phyloP scores from a whole-genome alignment of 2,113 vertebrate genomes.

The Thinocorus orbignyianus region DNA sequence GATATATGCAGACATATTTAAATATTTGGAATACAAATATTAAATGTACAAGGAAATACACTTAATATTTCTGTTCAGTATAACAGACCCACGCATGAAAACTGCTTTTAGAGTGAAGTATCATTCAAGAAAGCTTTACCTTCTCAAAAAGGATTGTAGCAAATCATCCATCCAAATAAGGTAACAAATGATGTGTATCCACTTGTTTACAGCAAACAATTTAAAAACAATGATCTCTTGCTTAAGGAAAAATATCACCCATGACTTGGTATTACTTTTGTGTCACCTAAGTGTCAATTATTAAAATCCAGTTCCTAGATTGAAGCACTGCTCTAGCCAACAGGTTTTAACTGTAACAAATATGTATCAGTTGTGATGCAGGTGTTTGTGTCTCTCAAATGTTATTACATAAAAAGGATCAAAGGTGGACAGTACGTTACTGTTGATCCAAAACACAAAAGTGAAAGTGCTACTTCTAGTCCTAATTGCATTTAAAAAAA shows the following conservation, averaged over 20 bases:
- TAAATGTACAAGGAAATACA: slow-evolving; percentile 75
- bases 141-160: slow-evolving; percentile 47
- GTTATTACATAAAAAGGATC: slow-evolving; percentile 64
- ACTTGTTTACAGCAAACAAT: slow-evolving; percentile 54
- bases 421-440: slow-evolving; percentile 57
- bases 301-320: slow-evolving; percentile 65
- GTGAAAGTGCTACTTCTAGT: slow-evolving; percentile 82
- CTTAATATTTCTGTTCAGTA: slow-evolving; percentile 61
- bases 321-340: slow-evolving; percentile 72
- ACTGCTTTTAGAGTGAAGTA: slow-evolving; percentile 38
- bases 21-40: slow-evolving; percentile 66
- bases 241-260: slow-evolving; percentile 55
- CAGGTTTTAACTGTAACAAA: slow-evolving; percentile 60
- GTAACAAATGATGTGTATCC: slow-evolving; percentile 5
- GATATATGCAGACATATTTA: slow-evolving; percentile 52
- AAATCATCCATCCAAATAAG: slow-evolving; percentile 33
- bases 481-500: slow-evolving; percentile 65
- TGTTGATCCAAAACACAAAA: slow-evolving; percentile 74
- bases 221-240: slow-evolving; percentile 60
- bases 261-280: slow-evolving; percentile 58
- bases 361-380: slow-evolving; percentile 19
- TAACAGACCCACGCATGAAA: slow-evolving; percentile 47
- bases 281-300: slow-evolving; percentile 53
- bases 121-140: slow-evolving; percentile 46
- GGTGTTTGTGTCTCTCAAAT: slow-evolving; percentile 55